A percentile compares a stretch with the other conserved stretches of the same genome.
These are phyloP conservation scores for Sebastes kiyomatsui DNA, from an alignment of 2,797 vertebrate species.

Conservation along the genomic window DNA sequence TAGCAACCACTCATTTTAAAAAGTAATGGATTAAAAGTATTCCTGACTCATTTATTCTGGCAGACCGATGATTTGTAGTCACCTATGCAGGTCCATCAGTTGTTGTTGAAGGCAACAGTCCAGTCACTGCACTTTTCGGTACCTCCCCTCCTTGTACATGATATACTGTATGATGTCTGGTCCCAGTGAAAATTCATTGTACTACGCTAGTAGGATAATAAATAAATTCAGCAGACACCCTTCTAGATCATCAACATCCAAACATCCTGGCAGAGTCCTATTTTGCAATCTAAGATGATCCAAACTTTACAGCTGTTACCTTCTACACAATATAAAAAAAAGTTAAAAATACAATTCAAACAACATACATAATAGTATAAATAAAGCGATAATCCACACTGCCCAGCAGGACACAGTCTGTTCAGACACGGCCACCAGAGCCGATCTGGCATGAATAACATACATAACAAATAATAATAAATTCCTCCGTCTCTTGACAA, in stretches of 20 bases:
- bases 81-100: not conserved
- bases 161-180: not conserved
- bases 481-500: slow-evolving; percentile 17
- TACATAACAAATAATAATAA: slow-evolving; percentile 1
- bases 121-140: not conserved
- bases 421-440: slow-evolving; percentile 37
- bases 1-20: not conserved
- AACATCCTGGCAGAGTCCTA: not conserved
- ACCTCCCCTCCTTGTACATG: not conserved
- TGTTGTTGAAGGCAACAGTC: not conserved
- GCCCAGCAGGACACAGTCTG: slow-evolving; percentile 58
- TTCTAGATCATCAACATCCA: slow-evolving; percentile 10
- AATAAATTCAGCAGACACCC: slow-evolving; percentile 32
- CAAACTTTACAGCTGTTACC: slow-evolving; percentile 1
- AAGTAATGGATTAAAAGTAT: not conserved
- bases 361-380: slow-evolving; percentile 54
- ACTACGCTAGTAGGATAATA: slow-evolving; percentile 21
- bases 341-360: slow-evolving; percentile 18
- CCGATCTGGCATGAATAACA: slow-evolving; percentile 37
- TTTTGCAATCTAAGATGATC: not conserved
- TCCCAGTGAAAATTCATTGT: not conserved
- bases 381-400: slow-evolving; percentile 55
- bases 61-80: not conserved
- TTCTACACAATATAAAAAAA: slow-evolving; percentile 23
- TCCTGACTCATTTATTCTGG: not conserved